phyloP scores from a whole-genome alignment of 1,140 invertebrate genomes.

The Scaptomyza montana region DNA sequence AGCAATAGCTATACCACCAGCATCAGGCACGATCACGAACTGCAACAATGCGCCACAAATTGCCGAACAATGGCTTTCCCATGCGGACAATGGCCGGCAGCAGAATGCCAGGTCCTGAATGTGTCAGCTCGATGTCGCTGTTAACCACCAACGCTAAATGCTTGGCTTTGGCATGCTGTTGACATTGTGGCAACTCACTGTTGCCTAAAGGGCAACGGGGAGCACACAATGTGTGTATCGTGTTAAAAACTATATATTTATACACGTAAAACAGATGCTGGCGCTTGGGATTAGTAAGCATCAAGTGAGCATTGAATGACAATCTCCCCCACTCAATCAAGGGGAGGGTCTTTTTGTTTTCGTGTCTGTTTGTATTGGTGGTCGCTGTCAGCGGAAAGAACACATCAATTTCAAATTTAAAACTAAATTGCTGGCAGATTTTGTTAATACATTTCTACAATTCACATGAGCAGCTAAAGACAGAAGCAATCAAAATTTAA shows the following conservation, averaged over 20 bases:
- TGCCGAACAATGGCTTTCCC: slow-evolving; percentile 59
- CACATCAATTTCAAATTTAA: slow-evolving; percentile 40
- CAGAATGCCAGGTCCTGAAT: not conserved
- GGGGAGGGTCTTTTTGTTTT: not conserved
- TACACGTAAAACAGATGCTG: slow-evolving; percentile 48
- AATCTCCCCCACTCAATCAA: slow-evolving; percentile 8
- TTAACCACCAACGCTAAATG: slow-evolving; percentile 25
- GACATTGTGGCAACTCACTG: slow-evolving; percentile 46
- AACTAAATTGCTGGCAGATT: slow-evolving; percentile 38
- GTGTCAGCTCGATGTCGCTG: slow-evolving; percentile 16
- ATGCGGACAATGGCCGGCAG: slow-evolving; percentile 17
- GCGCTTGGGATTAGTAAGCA: slow-evolving; percentile 69
- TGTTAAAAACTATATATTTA: slow-evolving; percentile 1
- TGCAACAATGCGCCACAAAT: slow-evolving; percentile 73
- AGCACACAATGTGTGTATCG: slow-evolving; percentile 44
- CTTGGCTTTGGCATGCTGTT: slow-evolving; percentile 41
- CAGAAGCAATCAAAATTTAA: no score
- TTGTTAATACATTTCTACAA: not conserved
- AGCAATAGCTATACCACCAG: not conserved
- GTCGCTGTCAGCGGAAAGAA: slow-evolving; percentile 24
- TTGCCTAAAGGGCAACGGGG: not conserved
- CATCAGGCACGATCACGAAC: slow-evolving; percentile 23
- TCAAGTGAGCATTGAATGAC: slow-evolving; percentile 61
- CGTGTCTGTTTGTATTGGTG: not conserved
- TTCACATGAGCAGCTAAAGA: slow-evolving; percentile 3